Conservation (phyloP, 2,113 vertebrate genomes). For the Pollachius pollachius region DNA sequence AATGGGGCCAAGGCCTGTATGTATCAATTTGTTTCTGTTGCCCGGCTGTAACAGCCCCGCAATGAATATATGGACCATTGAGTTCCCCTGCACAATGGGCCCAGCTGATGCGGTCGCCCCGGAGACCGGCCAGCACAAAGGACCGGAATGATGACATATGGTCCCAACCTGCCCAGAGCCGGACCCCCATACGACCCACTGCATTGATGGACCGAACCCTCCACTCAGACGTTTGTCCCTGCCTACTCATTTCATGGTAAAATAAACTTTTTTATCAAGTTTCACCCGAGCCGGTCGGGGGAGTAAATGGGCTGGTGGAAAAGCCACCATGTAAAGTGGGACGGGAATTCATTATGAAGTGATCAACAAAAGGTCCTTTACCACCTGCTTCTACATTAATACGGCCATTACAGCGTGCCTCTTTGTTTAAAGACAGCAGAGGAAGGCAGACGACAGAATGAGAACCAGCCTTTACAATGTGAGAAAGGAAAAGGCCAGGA, state of each 20-base stretch:
- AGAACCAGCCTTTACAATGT: conserved; percentile 8
- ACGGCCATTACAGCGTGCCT: conserved; percentile 60
- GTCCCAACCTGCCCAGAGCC: conserved; percentile 79
- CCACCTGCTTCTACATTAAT: conserved; percentile 78
- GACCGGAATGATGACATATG: conserved; percentile 90
- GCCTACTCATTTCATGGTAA: conserved; percentile 79
- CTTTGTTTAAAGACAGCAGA: conserved; percentile 51
- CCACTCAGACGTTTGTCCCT: conserved; percentile 67
- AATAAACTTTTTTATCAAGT: conserved; percentile 83
- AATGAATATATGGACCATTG: conserved; percentile 88
- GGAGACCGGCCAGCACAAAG: conserved; percentile 80
- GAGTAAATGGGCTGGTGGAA: conserved; percentile 64
- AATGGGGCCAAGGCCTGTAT: conserved; percentile 78
- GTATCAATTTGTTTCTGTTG: conserved; percentile 97
- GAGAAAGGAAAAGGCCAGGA: conserved; percentile 3
- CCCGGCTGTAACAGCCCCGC: conserved; percentile 66
- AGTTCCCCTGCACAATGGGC: conserved; percentile 76
- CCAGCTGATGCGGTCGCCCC: conserved; percentile 84
- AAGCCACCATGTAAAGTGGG: conserved; percentile 74
- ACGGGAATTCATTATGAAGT: conserved; percentile 76
- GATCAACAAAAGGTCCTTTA: conserved; percentile 76
- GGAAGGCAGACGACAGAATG: conserved; percentile 26
- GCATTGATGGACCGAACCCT: conserved; percentile 66
- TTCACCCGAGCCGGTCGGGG: conserved; percentile 70
- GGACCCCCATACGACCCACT: conserved; percentile 74